Percentiles rank a stretch among this genome's conserved stretches.
Evolutionary conservation across 2,888 invertebrate species (phyloP).

Genomic region (Cantharis lateralis): DNA sequence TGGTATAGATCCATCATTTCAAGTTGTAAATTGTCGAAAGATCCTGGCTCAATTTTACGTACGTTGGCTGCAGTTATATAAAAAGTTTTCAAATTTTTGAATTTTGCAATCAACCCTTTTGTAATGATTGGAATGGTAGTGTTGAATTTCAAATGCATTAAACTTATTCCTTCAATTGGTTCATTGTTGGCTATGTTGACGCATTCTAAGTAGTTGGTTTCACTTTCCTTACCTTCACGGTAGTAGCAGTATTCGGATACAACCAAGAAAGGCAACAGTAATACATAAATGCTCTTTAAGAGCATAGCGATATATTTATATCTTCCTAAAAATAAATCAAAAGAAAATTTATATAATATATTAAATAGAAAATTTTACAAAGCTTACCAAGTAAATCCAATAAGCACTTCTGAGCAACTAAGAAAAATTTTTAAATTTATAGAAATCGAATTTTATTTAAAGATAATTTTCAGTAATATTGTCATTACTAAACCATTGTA

Average conservation of each 20-base stretch:
- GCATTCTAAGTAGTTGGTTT: conserved; percentile 13
- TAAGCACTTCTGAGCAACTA: neutral
- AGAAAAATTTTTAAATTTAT: neutral
- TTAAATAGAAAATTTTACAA: too few species aligned
- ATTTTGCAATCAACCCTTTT: conserved; percentile 5
- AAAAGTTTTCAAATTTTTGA: conserved; percentile 19
- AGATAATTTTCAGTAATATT: neutral
- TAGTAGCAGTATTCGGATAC: conserved; percentile 17
- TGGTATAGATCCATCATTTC: conserved; percentile 23
- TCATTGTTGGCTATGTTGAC: neutral
- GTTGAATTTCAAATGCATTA: conserved; percentile 13
- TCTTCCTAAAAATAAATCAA: neutral
- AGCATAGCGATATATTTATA: neutral
- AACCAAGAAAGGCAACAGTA: neutral
- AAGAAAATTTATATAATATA: too few species aligned
- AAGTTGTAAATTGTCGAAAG: conserved; percentile 5
- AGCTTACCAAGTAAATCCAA: neutral
- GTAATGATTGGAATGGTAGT: conserved; percentile 14
- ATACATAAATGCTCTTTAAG: neutral
- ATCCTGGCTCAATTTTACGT: conserved; percentile 11
- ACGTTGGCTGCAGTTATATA: conserved; percentile 24
- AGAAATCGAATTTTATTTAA: neutral
- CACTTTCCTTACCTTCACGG: conserved; percentile 11
- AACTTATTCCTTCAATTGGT: conserved; percentile 20
- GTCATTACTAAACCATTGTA: neutral